Conservation (phyloP, 2,113 vertebrate genomes). For the Machaerirhynchus nigripectus region DNA sequence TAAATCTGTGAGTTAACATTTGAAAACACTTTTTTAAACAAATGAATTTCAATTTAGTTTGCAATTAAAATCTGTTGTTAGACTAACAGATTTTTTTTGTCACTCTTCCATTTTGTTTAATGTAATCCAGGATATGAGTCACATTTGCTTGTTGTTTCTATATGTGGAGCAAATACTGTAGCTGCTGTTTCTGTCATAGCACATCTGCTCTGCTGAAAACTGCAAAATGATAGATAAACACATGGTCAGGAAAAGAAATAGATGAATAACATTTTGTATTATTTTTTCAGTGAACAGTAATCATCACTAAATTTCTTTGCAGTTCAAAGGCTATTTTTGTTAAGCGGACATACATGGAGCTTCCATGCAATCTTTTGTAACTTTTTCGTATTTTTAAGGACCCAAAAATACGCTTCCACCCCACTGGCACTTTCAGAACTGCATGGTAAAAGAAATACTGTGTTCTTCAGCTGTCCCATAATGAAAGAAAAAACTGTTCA, state of each 20-base stretch:
- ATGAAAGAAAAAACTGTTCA: slow-evolving; percentile 32
- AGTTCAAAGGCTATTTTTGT: slow-evolving; percentile 33
- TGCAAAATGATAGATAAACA: slow-evolving; percentile 71
- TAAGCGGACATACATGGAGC: slow-evolving; percentile 28
- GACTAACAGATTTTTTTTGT: slow-evolving; percentile 68
- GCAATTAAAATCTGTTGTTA: slow-evolving; percentile 68
- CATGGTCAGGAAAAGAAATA: slow-evolving; percentile 45
- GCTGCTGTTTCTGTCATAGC: slow-evolving; percentile 67
- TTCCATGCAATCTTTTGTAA: slow-evolving; percentile 44
- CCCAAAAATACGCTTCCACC: background rate
- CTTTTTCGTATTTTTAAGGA: background rate
- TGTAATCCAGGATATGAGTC: slow-evolving; percentile 55
- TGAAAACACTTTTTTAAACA: slow-evolving; percentile 65
- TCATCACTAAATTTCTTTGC: slow-evolving; percentile 38
- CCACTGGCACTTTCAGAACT: background rate
- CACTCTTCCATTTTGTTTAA: slow-evolving; percentile 66
- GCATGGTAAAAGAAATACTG: slow-evolving; percentile 2
- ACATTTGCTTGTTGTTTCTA: slow-evolving; percentile 69
- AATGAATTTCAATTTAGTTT: slow-evolving; percentile 66
- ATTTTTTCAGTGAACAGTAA: slow-evolving; percentile 38
- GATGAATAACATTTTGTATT: slow-evolving; percentile 45
- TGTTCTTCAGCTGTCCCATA: slow-evolving; percentile 16
- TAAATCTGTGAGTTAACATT: slow-evolving; percentile 46
- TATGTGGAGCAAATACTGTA: slow-evolving; percentile 65
- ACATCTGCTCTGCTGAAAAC: slow-evolving; percentile 71